Conservation (phyloP, 2,888 invertebrate species). For the Melitaea athalia region DNA sequence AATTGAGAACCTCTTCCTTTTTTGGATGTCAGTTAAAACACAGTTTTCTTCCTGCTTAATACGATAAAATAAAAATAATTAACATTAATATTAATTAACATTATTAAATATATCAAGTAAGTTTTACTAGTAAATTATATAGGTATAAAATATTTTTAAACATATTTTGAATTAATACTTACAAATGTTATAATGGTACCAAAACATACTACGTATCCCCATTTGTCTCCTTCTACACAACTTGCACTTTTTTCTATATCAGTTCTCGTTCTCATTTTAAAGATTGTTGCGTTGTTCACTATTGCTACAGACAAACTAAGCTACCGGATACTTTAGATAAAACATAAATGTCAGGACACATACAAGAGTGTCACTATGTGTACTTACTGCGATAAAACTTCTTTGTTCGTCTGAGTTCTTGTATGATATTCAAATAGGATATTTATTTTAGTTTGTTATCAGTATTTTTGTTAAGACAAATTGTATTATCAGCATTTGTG, state of each 20-base stretch:
- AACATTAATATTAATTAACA: neutral
- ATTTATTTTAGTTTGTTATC: no score
- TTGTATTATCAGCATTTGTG: no score
- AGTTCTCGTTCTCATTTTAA: conserved; percentile 30
- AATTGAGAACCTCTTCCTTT: no score
- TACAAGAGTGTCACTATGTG: neutral
- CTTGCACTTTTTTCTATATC: conserved; percentile 36
- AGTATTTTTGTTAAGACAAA: no score
- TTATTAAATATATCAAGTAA: no score
- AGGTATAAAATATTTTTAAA: neutral
- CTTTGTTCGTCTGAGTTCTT: conserved; percentile 7
- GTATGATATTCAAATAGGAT: no score
- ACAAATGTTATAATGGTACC: conserved; percentile 85
- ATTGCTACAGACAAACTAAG: conserved; percentile 25
- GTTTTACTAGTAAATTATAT: neutral
- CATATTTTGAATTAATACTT: conserved; percentile 62
- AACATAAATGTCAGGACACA: conserved; percentile 8
- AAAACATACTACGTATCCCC: conserved; percentile 86
- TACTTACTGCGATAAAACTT: conserved; percentile 21
- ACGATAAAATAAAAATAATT: no score
- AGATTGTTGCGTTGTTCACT: conserved; percentile 10
- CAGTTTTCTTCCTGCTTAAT: neutral
- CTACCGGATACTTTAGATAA: conserved; percentile 27
- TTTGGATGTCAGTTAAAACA: neutral
- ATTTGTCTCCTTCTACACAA: conserved; percentile 52